Conservation (phyloP, 2,888 invertebrate genomes). For the Cryptocheilus praepositus region DNA sequence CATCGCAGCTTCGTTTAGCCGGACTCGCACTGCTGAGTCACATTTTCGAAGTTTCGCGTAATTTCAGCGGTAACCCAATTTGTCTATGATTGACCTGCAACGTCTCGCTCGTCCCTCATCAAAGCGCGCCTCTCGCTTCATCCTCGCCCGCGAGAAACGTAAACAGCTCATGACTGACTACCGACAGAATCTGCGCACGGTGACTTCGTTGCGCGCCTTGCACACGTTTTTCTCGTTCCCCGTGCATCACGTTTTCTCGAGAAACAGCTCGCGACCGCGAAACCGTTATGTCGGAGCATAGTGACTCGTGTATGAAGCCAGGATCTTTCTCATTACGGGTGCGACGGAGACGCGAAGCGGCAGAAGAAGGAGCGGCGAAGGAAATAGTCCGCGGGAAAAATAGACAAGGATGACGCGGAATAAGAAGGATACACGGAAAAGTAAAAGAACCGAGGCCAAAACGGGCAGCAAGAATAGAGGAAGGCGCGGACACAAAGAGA, state of each 20-base stretch:
- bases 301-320: conserved; percentile 22
- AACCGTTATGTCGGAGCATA: conserved; percentile 59
- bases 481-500: not conserved
- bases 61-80: too few species aligned
- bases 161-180: not conserved
- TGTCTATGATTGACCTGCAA: too few species aligned
- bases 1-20: too few species aligned
- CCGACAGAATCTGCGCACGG: conserved; percentile 5
- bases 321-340: conserved; percentile 6
- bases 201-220: conserved; percentile 11
- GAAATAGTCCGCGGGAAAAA: too few species aligned
- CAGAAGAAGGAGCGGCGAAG: too few species aligned
- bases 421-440: not conserved
- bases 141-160: not conserved
- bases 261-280: conserved; percentile 54
- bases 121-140: too few species aligned
- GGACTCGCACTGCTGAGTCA: too few species aligned
- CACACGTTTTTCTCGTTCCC: conserved; percentile 20
- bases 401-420: not conserved
- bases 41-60: too few species aligned
- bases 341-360: not conserved
- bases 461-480: not conserved
- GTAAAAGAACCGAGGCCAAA: not conserved
- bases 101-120: too few species aligned
- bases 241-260: conserved; percentile 35